phyloP scores from a whole-genome alignment of 2,888 invertebrate genomes.

The Erebia aethiops region DNA sequence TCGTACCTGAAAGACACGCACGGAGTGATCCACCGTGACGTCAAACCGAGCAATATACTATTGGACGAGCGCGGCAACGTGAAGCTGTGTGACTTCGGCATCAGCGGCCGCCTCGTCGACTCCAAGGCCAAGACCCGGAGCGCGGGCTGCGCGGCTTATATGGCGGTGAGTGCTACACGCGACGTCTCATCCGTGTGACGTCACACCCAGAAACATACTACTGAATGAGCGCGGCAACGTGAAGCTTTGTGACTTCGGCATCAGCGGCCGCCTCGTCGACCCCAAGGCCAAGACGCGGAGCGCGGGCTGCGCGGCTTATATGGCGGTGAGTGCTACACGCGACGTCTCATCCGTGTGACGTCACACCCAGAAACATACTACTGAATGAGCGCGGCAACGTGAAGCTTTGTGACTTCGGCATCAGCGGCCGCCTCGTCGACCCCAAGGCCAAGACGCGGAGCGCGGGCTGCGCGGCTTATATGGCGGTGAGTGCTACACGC shows the following conservation, averaged over 20 bases:
- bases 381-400: constrained; percentile 95
- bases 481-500: constrained; percentile 90
- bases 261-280: constrained; percentile 98
- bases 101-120: constrained; percentile 98
- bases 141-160: constrained; percentile 99
- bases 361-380: neutral
- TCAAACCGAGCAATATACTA: constrained; percentile 99
- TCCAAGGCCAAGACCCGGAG: constrained; percentile 98
- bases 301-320: constrained; percentile 86
- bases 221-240: constrained; percentile 95
- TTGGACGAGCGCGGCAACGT: constrained; percentile 97
- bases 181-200: too few species aligned
- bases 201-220: neutral
- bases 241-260: constrained; percentile 99
- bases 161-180: constrained; percentile 90
- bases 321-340: constrained; percentile 90
- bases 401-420: constrained; percentile 99
- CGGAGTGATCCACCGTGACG: constrained; percentile 98
- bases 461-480: constrained; percentile 86
- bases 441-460: constrained; percentile 98
- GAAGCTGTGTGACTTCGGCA: constrained; percentile 99
- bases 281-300: constrained; percentile 98
- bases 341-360: too few species aligned
- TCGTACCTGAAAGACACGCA: constrained; percentile 98
- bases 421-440: constrained; percentile 98